A percentile compares a stretch with the other conserved stretches of the same genome.
These are phyloP conservation scores for Chionis minor DNA, from an alignment of 2,113 vertebrate species.

Conservation along the genomic window DNA sequence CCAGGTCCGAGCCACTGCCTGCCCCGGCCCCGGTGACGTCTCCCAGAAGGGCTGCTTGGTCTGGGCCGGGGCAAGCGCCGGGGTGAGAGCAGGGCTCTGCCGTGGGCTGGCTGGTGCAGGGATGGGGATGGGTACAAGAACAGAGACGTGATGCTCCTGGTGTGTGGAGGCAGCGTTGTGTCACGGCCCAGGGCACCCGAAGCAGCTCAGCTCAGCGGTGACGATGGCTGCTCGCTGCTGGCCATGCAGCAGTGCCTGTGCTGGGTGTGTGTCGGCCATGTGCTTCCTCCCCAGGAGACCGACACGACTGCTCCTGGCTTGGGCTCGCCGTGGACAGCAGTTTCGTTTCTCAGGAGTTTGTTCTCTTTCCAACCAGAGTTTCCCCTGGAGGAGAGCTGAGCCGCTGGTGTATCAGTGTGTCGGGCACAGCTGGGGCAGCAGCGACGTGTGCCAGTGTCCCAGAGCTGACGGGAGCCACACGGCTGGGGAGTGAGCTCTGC, in stretches of 20 bases:
- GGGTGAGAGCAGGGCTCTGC: neutral
- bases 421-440: fast-evolving
- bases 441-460: neutral
- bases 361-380: neutral
- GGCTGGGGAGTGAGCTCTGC: neutral
- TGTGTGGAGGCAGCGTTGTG: neutral
- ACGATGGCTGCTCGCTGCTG: neutral
- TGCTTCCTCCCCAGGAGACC: neutral
- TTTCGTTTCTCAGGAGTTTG: neutral
- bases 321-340: fast-evolving
- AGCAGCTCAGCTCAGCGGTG: neutral
- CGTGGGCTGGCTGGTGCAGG: neutral
- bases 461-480: fast-evolving
- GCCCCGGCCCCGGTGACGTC: fast-evolving
- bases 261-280: fast-evolving
- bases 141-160: fast-evolving
- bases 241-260: neutral
- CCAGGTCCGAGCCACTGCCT: fast-evolving
- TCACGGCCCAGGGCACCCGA: neutral
- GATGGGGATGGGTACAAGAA: neutral
- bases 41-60: neutral
- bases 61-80: fast-evolving
- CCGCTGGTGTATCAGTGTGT: too few relatives aligned
- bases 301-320: neutral
- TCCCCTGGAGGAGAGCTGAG: neutral